Conservation (phyloP, 2,113 vertebrate species). For the Platysteira castanea region DNA sequence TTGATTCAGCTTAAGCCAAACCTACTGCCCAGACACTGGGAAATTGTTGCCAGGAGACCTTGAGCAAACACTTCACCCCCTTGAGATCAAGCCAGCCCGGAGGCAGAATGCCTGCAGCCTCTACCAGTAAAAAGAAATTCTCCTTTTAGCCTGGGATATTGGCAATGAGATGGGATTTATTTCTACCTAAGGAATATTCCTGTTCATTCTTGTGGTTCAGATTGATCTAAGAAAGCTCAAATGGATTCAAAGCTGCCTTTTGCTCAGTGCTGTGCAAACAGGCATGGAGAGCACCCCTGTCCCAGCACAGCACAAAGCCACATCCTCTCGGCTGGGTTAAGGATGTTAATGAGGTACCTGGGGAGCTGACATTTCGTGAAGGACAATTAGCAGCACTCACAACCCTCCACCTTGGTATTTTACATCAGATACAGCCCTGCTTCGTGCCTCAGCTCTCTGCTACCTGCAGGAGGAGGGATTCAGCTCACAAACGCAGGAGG, state of each 20-base stretch:
- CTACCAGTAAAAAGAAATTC: background rate
- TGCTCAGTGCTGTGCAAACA: background rate
- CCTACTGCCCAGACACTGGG: background rate
- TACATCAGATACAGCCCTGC: background rate
- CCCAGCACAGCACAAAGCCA: background rate
- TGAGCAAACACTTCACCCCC: background rate
- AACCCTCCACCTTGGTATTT: background rate
- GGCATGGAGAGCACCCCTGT: background rate
- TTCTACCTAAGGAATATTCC: background rate
- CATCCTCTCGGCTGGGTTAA: background rate
- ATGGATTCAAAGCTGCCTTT: background rate
- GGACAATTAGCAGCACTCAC: background rate
- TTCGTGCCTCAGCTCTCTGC: background rate
- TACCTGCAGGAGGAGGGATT: background rate
- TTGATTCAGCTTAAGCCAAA: background rate
- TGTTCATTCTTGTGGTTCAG: background rate
- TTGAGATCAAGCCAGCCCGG: background rate
- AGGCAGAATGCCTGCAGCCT: background rate
- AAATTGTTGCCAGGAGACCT: background rate
- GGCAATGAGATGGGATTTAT: background rate
- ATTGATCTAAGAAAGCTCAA: background rate
- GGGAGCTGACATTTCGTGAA: constrained; percentile 24
- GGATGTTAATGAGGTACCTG: constrained; percentile 1
- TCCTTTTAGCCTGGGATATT: background rate
- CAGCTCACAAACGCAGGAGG: background rate